phyloP scores from a whole-genome alignment of 2,797 vertebrate species.

The Sebastes paucispinis region DNA sequence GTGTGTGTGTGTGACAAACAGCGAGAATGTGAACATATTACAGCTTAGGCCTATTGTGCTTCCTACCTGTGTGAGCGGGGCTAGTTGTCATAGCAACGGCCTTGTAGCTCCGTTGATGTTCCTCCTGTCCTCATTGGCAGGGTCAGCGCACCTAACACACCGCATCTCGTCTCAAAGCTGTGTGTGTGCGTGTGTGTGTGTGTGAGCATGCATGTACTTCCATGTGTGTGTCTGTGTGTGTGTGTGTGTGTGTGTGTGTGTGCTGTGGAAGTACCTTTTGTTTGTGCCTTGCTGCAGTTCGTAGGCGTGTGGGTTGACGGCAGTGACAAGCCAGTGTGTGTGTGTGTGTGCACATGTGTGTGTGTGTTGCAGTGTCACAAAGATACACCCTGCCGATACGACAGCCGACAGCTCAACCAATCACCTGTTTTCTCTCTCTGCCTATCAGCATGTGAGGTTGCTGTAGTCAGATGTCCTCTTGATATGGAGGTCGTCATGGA shows the following conservation, averaged over 20 bases:
- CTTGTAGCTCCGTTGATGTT: conserved; percentile 81
- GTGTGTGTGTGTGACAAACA: conserved; percentile 43
- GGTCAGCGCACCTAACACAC: conserved; percentile 79
- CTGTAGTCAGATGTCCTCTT: conserved; percentile 79
- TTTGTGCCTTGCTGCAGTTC: conserved; percentile 74
- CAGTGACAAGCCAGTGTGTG: conserved; percentile 48
- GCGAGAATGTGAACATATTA: conserved; percentile 71
- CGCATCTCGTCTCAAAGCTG: conserved; percentile 61
- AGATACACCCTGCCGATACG: conserved; percentile 79
- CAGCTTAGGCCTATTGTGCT: conserved; percentile 80
- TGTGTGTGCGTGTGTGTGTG: conserved; percentile 24
- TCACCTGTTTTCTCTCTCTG: conserved; percentile 77
- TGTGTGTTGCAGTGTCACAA: conserved; percentile 65
- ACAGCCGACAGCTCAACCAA: conserved; percentile 78
- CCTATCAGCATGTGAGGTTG: conserved; percentile 82
- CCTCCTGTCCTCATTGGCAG: conserved; percentile 81
- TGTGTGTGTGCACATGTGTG: background rate
- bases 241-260: conserved; percentile 41
- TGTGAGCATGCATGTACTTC: conserved; percentile 14
- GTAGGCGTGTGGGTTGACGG: conserved; percentile 69
- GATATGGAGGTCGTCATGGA: conserved; percentile 84
- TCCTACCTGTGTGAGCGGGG: conserved; percentile 79
- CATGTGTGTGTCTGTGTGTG: conserved; percentile 23
- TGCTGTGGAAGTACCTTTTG: conserved; percentile 64
- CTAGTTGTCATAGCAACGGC: conserved; percentile 83